A percentile compares a stretch with the other conserved stretches of the same genome.
phyloP scores from a whole-genome alignment of 2,888 invertebrate genomes.

The Volucella zonaria region DNA sequence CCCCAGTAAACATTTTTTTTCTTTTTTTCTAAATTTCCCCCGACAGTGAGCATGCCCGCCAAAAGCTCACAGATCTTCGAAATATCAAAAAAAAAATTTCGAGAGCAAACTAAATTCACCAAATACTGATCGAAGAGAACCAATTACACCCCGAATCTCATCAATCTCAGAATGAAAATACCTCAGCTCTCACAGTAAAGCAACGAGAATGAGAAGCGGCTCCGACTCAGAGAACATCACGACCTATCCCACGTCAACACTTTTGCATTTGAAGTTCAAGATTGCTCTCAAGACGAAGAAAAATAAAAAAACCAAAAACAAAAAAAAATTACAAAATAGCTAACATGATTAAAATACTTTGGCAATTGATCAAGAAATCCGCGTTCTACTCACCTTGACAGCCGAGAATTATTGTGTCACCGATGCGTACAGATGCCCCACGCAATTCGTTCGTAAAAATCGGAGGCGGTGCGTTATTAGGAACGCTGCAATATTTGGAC shows the following conservation, averaged over 20 bases:
- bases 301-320: too few relatives aligned
- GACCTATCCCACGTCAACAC: constrained; percentile 70
- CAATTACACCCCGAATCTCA: background rate
- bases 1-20: too few relatives aligned
- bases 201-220: background rate
- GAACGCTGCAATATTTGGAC: constrained; percentile 75
- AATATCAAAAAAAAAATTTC: background rate
- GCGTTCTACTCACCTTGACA: constrained; percentile 86
- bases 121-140: constrained; percentile 26
- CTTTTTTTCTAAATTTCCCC: constrained; percentile 16
- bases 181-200: background rate
- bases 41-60: constrained; percentile 32
- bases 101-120: constrained; percentile 13
- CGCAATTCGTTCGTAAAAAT: constrained; percentile 90
- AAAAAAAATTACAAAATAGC: constrained; percentile 7
- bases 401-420: constrained; percentile 88
- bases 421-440: constrained; percentile 90
- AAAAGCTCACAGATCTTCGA: constrained; percentile 31
- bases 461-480: constrained; percentile 86
- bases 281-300: constrained; percentile 12
- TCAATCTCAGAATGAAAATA: background rate
- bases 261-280: constrained; percentile 68
- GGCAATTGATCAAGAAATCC: constrained; percentile 77
- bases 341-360: constrained; percentile 68
- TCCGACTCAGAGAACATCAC: constrained; percentile 23